Evolutionary conservation across 2,888 invertebrate genomes (phyloP), one percentile per base, ranked within the genome.

Genomic region (Cosmia trapezina): DNA sequence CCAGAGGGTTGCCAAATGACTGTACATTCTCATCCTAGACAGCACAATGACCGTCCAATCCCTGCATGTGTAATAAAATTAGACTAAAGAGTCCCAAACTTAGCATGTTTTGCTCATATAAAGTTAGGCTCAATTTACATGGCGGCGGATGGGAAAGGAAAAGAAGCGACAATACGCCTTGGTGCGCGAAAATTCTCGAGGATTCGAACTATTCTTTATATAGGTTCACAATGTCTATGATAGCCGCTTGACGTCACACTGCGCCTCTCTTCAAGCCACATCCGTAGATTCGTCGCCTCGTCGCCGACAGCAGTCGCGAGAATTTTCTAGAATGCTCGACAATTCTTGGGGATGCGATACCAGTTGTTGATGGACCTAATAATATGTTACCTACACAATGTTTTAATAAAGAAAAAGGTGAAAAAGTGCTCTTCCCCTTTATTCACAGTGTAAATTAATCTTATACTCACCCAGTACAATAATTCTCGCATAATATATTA

Each of bases 101-200:
- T 77, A 57, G 54, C 60, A 77, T 80, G 62, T 78, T 76, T 78
- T 62, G 41, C 51, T 19, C 57, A 64, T 68, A 60, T n/a, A 61
- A 57, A 73, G 17, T 69, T 28, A 62, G 12, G 19, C 41, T n/a
- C 53, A 41, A 41, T 33, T 75, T 47, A 47, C 11, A 75, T 17
- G 45, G 12, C 7, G n/a, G 33, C 12, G 0, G 4, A 28, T 2
- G 17, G n/a, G 17, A n/a, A 33, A 5, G 17, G 1, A 53, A 17
- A 4, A 0, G 3, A 5, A 69, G 54, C 5, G 28, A 8, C 54
- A 19, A 9, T 54, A 9, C 1, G 1, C 4, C 0, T 33, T 6
- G 4, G 17, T 14, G 12, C 12, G 22, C 33, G 33, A 22, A n/a
- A 43, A 57, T 45, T 11, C 51, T 45, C 22, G 43, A 28, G 8